These are phyloP conservation scores for Anableps anableps DNA, from an alignment of 2,797 vertebrate species.

Conservation along the genomic window DNA sequence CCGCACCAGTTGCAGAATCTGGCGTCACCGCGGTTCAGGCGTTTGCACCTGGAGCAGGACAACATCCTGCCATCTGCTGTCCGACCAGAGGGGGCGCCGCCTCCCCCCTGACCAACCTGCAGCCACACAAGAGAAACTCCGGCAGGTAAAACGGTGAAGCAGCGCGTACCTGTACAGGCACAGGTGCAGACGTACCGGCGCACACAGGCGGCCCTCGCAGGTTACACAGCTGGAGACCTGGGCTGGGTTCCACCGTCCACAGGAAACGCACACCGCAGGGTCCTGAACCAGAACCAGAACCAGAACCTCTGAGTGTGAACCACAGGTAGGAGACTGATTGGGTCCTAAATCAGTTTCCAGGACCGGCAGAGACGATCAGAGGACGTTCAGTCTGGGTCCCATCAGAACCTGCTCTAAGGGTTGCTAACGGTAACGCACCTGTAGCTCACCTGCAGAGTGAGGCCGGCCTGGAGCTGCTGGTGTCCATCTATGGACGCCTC, in stretches of 20 bases:
- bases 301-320: no score
- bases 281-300: constrained; percentile 81
- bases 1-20: constrained; percentile 90
- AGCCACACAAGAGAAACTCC: background rate
- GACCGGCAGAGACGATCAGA: no score
- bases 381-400: background rate
- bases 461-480: constrained; percentile 76
- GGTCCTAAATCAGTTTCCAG: no score
- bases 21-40: constrained; percentile 75
- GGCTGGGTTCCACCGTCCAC: constrained; percentile 88
- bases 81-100: constrained; percentile 44
- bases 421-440: background rate
- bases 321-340: no score
- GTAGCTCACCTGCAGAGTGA: constrained; percentile 79
- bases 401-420: background rate
- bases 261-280: constrained; percentile 84
- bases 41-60: constrained; percentile 83
- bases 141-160: background rate
- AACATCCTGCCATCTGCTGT: constrained; percentile 64
- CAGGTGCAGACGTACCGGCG: constrained; percentile 26
- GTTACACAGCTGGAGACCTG: constrained; percentile 85
- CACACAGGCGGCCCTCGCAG: constrained; percentile 86
- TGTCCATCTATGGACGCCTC: constrained; percentile 82
- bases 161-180: background rate
- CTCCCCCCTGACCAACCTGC: constrained; percentile 64